Evolutionary conservation across 1,140 invertebrate species (phyloP), one percentile per base, ranked within the genome.

Genomic region (Pseudobourletiella spinata): DNA sequence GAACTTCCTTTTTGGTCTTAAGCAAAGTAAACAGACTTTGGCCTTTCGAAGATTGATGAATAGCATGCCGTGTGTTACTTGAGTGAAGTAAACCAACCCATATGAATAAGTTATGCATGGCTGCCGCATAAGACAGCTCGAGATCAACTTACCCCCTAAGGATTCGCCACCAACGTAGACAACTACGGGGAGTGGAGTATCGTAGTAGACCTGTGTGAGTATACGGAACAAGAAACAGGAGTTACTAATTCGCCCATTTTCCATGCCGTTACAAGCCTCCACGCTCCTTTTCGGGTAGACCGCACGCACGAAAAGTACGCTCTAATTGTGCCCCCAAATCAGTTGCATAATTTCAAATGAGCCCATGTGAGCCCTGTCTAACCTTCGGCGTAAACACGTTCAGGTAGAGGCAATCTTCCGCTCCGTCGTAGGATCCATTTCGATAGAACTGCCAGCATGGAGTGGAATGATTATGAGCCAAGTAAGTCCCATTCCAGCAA

Each of bases 111-210:
- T 18, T 2, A 14, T 14, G 32, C n/a, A 39, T n/a, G 8, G n/a
- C n/a, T 39, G 8, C 32, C 8, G 8, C 32, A 39, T 39, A 39
- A 39, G 18, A 25, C 24, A 20, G 32, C n/a, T 11, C 22, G 18
- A 18, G 8, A 46, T 85, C 83, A 0, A 84, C 85, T 1, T n/a
- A 55, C 87, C 86, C n/a, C 79, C 81, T 16, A 90, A 72, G 0
- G 83, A 82, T 59, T 89, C 86, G 1, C 86, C 84, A 1, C 86
- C 86, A 57, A 92, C 84, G 63, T 90, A 76, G 0, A 93, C 86
- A 2, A 92, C 84, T 0, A 92, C 89, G 0, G 88, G 86, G 25
- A 89, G 71, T 0, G 85, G 86, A 30, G 80, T 81, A 54, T 84
- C 81, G 67, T 88, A 88, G 24, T 83, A 75, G 1, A 88, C 61